Evolutionary conservation across 2,888 invertebrate genomes (phyloP).

Genomic region (Lagria hirta): DNA sequence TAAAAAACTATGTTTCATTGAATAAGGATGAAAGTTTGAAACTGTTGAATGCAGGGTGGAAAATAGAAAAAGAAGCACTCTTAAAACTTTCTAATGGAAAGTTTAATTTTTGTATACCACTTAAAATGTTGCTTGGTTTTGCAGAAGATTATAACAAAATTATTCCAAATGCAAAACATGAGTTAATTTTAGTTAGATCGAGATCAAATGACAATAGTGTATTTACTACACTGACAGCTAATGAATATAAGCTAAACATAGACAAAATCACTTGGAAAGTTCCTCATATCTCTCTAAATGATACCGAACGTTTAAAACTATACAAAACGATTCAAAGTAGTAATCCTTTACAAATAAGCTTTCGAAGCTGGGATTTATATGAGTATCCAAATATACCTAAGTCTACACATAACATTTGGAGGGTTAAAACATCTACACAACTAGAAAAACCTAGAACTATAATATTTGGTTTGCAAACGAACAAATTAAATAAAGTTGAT

Average conservation of each 20-base stretch:
- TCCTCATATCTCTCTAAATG: slow-evolving; percentile 28
- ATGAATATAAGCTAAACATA: slow-evolving; percentile 18
- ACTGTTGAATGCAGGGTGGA: slow-evolving; percentile 24
- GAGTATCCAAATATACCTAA: slow-evolving; percentile 45
- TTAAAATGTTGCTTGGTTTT: slow-evolving; percentile 29
- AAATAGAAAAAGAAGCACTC: slow-evolving; percentile 3
- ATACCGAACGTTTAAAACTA: slow-evolving; percentile 30
- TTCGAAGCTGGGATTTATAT: slow-evolving; percentile 48
- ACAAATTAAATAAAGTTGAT: slow-evolving; percentile 36
- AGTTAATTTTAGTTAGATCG: slow-evolving; percentile 43
- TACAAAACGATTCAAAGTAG: slow-evolving; percentile 22
- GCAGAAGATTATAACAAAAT: slow-evolving; percentile 32
- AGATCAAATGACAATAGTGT: slow-evolving; percentile 36
- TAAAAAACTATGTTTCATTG: slow-evolving; percentile 25
- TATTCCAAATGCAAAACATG: slow-evolving; percentile 47
- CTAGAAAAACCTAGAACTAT: slow-evolving; percentile 48
- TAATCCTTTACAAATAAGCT: slow-evolving; percentile 29
- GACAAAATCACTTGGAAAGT: slow-evolving; percentile 31
- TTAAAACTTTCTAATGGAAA: slow-evolving; percentile 10
- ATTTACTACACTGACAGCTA: slow-evolving; percentile 14
- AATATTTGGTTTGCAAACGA: slow-evolving; percentile 47
- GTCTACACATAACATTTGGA: slow-evolving; percentile 42
- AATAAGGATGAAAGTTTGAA: slow-evolving; percentile 9
- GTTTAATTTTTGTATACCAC: slow-evolving; percentile 28
- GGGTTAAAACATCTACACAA: slow-evolving; percentile 37